Evolutionary conservation across 1,140 invertebrate species (phyloP).

Genomic region (Sitophilus oryzae): DNA sequence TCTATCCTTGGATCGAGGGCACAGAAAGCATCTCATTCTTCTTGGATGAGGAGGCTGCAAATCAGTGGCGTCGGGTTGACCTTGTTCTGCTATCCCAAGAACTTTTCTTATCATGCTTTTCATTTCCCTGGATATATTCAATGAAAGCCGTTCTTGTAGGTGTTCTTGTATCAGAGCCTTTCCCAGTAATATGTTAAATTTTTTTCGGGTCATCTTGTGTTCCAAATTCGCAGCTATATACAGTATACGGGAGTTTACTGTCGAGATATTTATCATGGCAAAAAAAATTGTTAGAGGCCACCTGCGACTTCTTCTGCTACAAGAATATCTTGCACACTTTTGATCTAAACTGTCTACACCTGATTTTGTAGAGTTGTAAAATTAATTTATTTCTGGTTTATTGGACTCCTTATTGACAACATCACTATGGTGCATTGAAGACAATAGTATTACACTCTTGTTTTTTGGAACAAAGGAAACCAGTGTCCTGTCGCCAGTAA

Average conservation of each 20-base stretch:
- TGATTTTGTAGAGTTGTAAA: slow-evolving; percentile 4
- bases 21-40: too few relatives aligned
- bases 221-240: too few relatives aligned
- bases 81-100: too few relatives aligned
- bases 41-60: neutral
- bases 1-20: slow-evolving; percentile 11
- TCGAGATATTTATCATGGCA: slow-evolving; percentile 7
- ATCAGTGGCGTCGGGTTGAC: slow-evolving; percentile 5
- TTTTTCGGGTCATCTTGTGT: slow-evolving; percentile 1
- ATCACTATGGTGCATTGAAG: slow-evolving; percentile 6
- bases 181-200: slow-evolving; percentile 4
- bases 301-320: too few relatives aligned
- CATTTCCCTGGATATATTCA: too few relatives aligned
- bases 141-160: slow-evolving; percentile 3
- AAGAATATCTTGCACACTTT: slow-evolving; percentile 5
- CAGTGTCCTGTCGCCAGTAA: slow-evolving; percentile 11
- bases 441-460: slow-evolving; percentile 6
- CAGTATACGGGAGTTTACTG: too few relatives aligned
- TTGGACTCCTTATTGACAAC: neutral
- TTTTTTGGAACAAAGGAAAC: slow-evolving; percentile 14
- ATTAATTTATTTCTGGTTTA: slow-evolving; percentile 11
- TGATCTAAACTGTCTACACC: slow-evolving; percentile 1
- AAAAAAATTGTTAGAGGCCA: slow-evolving; percentile 7
- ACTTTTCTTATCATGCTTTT: too few relatives aligned
- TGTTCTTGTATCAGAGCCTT: slow-evolving; percentile 5